Conservation (phyloP, 2,888 invertebrate species). For the Lithophane semibrunnea region DNA sequence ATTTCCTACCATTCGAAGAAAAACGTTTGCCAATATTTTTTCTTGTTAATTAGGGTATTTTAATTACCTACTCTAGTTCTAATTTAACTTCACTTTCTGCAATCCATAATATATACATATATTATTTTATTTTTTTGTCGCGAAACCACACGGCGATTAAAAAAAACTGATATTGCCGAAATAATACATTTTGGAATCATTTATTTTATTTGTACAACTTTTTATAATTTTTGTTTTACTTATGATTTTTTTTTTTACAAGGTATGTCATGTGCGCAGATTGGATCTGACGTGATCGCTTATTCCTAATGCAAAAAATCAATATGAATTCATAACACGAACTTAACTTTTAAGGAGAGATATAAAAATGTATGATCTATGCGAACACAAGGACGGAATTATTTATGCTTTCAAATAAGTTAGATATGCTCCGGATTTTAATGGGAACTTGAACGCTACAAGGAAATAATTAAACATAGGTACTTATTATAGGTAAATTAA, state of each 20-base stretch:
- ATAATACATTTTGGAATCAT: not conserved
- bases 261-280: not conserved
- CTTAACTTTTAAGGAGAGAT: conserved; percentile 47
- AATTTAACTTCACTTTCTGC: not conserved
- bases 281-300: conserved; percentile 3
- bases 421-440: conserved; percentile 32
- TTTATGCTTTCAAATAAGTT: conserved; percentile 34
- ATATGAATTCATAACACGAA: conserved; percentile 59
- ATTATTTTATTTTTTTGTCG: not conserved
- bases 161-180: no score
- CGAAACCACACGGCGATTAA: no score
- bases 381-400: conserved; percentile 42
- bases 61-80: not conserved
- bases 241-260: not conserved
- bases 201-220: not conserved
- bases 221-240: not conserved
- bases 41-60: not conserved
- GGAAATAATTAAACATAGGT: not conserved
- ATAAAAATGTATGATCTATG: conserved; percentile 49
- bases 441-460: not conserved
- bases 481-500: not conserved
- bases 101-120: no score
- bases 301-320: conserved; percentile 31
- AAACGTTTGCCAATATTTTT: not conserved
- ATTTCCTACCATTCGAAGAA: not conserved